Conservation (phyloP, 2,888 invertebrate genomes). For the Andrena haemorrhoa region DNA sequence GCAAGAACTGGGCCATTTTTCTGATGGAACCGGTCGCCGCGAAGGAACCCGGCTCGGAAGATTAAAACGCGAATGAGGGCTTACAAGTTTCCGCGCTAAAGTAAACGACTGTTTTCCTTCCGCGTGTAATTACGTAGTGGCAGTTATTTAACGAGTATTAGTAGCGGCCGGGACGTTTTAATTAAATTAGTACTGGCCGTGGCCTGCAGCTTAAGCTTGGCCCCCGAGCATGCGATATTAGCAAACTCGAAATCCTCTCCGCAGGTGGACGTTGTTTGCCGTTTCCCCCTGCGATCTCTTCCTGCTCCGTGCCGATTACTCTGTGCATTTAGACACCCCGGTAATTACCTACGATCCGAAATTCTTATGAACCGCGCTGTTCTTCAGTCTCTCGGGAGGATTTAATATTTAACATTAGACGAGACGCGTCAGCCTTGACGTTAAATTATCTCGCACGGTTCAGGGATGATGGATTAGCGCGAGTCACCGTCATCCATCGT, state of each 20-base stretch:
- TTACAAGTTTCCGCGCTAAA: slow-evolving; percentile 16
- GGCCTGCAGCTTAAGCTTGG: slow-evolving; percentile 6
- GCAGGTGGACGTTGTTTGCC: slow-evolving; percentile 12
- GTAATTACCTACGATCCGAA: slow-evolving; percentile 7
- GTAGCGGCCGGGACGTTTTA: slow-evolving; percentile 31
- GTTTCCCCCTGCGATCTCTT: background rate
- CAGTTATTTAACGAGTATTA: slow-evolving; percentile 51
- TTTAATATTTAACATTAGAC: slow-evolving; percentile 18
- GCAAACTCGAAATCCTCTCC: slow-evolving; percentile 12
- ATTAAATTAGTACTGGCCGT: slow-evolving; percentile 45
- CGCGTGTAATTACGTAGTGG: slow-evolving; percentile 18
- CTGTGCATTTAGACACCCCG: background rate
- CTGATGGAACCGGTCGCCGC: slow-evolving; percentile 27
- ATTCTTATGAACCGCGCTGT: background rate
- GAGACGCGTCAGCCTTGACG: background rate
- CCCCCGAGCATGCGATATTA: slow-evolving; percentile 15
- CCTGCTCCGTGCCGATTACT: background rate
- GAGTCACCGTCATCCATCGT: slow-evolving; percentile 1
- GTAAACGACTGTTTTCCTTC: slow-evolving; percentile 22
- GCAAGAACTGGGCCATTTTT: slow-evolving; percentile 23
- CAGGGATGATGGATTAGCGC: slow-evolving; percentile 18
- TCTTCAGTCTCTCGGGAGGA: background rate
- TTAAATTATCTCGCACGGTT: too few species aligned
- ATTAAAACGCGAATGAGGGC: slow-evolving; percentile 26
- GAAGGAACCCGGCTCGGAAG: background rate